These are phyloP conservation scores for Harmothoe impar DNA, from an alignment of 2,888 invertebrate species.

Conservation along the genomic window DNA sequence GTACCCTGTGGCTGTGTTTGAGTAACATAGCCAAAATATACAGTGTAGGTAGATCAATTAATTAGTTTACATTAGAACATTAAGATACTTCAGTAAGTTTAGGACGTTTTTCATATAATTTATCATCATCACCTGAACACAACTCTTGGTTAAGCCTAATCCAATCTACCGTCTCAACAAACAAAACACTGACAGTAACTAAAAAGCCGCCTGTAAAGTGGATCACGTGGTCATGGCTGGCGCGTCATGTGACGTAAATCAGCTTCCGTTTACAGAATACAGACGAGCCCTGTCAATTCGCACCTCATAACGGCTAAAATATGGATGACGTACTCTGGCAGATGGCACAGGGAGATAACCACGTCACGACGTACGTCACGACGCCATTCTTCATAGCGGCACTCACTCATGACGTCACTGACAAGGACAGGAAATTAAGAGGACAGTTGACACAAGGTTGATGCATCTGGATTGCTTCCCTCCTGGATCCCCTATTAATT, in stretches of 20 bases:
- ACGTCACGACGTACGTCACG: not conserved
- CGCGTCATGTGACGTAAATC: not conserved
- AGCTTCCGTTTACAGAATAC: not conserved
- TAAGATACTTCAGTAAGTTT: too few relatives aligned
- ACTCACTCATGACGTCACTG: conserved; percentile 29
- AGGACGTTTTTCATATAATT: too few relatives aligned
- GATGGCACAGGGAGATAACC: conserved; percentile 31
- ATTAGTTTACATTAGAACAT: too few relatives aligned
- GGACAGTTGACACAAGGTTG: conserved; percentile 10
- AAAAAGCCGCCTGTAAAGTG: too few relatives aligned
- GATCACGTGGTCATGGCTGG: not conserved
- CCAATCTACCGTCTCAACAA: too few relatives aligned
- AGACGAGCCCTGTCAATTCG: conserved; percentile 1
- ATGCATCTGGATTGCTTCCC: conserved; percentile 9
- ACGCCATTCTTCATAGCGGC: not conserved
- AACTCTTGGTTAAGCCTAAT: too few relatives aligned
- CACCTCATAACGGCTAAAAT: conserved; percentile 30
- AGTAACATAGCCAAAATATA: too few relatives aligned
- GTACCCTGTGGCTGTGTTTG: too few relatives aligned
- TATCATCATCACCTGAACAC: too few relatives aligned
- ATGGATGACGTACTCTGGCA: conserved; percentile 26
- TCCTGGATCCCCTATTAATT: not conserved
- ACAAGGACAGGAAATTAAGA: conserved; percentile 31
- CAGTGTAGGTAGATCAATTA: too few relatives aligned
- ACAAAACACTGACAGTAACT: too few relatives aligned